Base-by-base conservation (phyloP, 2,113 vertebrate genomes). In the Stomatorhinus ivindoensis region DNA sequence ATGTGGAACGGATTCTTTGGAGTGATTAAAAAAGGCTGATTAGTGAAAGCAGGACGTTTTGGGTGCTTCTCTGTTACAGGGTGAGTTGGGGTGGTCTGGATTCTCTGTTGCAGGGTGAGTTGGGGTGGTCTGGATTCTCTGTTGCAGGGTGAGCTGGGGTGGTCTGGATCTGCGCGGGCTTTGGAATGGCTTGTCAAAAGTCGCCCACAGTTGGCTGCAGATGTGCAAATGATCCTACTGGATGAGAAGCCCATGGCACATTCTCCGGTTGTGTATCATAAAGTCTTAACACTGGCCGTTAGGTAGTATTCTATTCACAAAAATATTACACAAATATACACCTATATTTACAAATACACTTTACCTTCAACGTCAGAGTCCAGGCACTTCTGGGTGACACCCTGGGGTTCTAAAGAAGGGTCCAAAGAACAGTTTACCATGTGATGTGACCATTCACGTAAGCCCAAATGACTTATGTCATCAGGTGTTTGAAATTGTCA, bases 241-340 rank as follows among this genome's bases (percentile, higher is more conserved):
- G 55, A 91, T 92, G 93, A 91, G 84, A 91, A 91, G 94, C 87
- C 93, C 93, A 95, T 93, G 94, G 90, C 93, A 95, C 94, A 95
- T 95, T 96, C 95, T 94, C 90, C 91, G 93, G 93, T n/a, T 94
- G 91, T 92, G 90, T 91, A 92, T 91, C 91, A 89, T 94, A 92
- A 94, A 89, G 92, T 90, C 91, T 94, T 94, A 94, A 93, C 94
- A 92, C 94, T 93, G 89, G 93, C 93, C 94, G 94, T 95, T 94
- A 94, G 92, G 93, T 92, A 95, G 92, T 88, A 91, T 92, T 95
- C 93, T 96, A 95, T 95, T 95, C 95, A 96, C 94, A 96, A 89
- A 94, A 80, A 80, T 80, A 80, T 80, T 80, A 80, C 73, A 80
- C 73, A 80, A 80, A 88, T 96, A 95, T 96, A 95, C 93, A 93